phyloP scores from a whole-genome alignment of 2,113 vertebrate species.

The Plecturocebus donacophilus region DNA sequence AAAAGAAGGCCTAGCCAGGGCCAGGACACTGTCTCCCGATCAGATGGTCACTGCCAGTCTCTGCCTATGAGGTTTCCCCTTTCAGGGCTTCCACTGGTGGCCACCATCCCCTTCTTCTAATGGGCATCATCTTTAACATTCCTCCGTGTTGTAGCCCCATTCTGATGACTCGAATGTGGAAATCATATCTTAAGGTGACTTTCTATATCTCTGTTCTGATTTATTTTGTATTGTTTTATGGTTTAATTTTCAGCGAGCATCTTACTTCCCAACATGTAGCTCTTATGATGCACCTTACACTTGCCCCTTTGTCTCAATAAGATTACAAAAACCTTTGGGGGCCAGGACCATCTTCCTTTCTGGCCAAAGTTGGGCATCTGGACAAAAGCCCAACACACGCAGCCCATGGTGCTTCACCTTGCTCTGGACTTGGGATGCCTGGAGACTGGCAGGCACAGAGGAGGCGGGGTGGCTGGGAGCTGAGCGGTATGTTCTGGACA shows the following conservation, averaged over 20 bases:
- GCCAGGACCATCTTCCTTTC: neutral
- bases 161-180: neutral
- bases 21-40: neutral
- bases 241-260: neutral
- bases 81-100: neutral
- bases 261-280: neutral
- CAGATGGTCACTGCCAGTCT: neutral
- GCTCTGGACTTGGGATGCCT: neutral
- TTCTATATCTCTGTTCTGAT: neutral
- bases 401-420: neutral
- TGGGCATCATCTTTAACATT: neutral
- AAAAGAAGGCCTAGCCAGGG: too few relatives aligned
- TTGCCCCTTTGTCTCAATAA: neutral
- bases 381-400: neutral
- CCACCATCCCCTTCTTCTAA: neutral
- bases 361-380: neutral
- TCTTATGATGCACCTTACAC: neutral
- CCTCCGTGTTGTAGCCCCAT: neutral
- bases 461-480: neutral
- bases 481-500: neutral
- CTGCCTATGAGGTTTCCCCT: neutral
- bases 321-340: neutral
- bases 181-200: neutral
- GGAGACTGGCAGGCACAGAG: neutral
- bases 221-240: neutral